Base-by-base conservation (phyloP, 1,140 invertebrate genomes). In the Vanessa tameamea region DNA sequence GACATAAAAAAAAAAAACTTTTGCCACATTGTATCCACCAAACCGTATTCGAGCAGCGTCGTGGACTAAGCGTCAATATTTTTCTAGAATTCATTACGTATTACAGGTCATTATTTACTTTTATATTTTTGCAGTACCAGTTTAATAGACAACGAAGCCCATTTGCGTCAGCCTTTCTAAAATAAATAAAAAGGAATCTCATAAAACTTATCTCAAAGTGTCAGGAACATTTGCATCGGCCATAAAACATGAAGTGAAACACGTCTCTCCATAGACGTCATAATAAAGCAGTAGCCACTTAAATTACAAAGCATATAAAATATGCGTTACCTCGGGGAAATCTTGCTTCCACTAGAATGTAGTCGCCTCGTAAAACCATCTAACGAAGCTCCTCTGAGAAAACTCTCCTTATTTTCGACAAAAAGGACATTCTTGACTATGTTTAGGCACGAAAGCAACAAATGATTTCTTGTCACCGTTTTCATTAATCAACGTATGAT, bases 291-390 rank as follows among this genome's bases (percentile, higher is more conserved):
- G 72, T 72, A 82, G 84, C 79, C 80, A 84, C 84, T 87, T 85
- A 86, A 85, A 88, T 86, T 88, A 88, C 80, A 82, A 79, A 79
- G 73, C 77, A 78, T 83, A 86, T 88, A 85, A 88, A 82, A 84
- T 88, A 88, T 88, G 83, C 85, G 81, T 83, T 81, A 84, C 85
- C 84, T 78, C 59, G 72, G 87, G 87, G 87, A 87, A 88, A 88
- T 88, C 85, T 88, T 86, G 76, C 70, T 71, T 76, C 66, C 75
- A 69, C 76, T 77, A 72, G 83, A 78, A 84, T 80, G 82, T 85
- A 85, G 80, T 83, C 82, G 83, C 80, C 83, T 85, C 84, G 81
- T 85, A 86, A 85, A 85, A 76, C 83, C 83, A 88, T 86, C 82
- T 81, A 85, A 85, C 81, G 85, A 87, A 86, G 73, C 67, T 75